Conservation (phyloP, 1,140 invertebrate genomes). For the Apocrypta bakeri region DNA sequence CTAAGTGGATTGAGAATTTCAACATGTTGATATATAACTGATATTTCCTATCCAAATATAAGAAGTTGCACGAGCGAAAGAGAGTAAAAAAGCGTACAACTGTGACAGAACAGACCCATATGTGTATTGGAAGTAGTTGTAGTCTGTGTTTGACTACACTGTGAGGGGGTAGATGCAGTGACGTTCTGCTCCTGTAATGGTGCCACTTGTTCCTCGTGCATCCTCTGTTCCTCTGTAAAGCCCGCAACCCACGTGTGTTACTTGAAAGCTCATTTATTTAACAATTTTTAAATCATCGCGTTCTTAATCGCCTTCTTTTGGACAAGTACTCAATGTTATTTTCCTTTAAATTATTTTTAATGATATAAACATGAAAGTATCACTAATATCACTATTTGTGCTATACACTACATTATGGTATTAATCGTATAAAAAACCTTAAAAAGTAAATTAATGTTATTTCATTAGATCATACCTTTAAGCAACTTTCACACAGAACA, state of each 20-base stretch:
- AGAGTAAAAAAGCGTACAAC: slow-evolving; percentile 66
- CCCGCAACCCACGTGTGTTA: slow-evolving; percentile 71
- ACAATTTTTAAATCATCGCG: slow-evolving; percentile 34
- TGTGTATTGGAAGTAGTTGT: slow-evolving; percentile 70
- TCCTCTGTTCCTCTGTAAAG: slow-evolving; percentile 72
- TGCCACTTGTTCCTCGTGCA: slow-evolving; percentile 70
- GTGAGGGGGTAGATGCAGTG: slow-evolving; percentile 67
- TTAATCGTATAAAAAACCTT: slow-evolving; percentile 34
- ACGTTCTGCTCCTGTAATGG: slow-evolving; percentile 66
- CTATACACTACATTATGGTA: slow-evolving; percentile 29
- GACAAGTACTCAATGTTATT: slow-evolving; percentile 20
- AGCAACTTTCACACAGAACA: slow-evolving; percentile 38
- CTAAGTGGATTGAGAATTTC: slow-evolving; percentile 29
- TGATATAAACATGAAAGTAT: slow-evolving; percentile 12
- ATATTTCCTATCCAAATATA: slow-evolving; percentile 46
- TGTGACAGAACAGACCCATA: slow-evolving; percentile 73
- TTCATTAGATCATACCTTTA: slow-evolving; percentile 28
- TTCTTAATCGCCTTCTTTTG: slow-evolving; percentile 1
- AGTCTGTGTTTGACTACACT: slow-evolving; percentile 71
- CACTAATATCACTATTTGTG: slow-evolving; percentile 7
- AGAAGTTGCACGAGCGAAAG: slow-evolving; percentile 36
- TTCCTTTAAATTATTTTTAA: slow-evolving; percentile 31
- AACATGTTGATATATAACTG: slow-evolving; percentile 15
- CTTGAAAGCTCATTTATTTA: slow-evolving; percentile 55
- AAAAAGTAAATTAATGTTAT: slow-evolving; percentile 37